Conservation (phyloP, 2,797 vertebrate genomes). For the Chiroxiphia lanceolata region DNA sequence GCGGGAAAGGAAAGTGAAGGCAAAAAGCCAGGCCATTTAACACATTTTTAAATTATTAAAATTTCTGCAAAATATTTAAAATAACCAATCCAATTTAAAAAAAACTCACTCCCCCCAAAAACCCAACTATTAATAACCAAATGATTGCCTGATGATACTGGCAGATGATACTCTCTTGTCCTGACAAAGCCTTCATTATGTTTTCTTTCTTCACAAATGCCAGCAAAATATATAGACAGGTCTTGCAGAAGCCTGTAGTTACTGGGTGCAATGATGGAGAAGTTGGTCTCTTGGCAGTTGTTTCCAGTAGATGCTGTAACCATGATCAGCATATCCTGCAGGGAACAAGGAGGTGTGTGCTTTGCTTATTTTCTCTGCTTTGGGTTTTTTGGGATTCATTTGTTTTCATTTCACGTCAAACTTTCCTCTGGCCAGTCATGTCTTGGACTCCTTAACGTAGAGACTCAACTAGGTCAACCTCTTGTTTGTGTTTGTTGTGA, state of each 20-base stretch:
- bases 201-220: background rate
- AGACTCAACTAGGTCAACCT: background rate
- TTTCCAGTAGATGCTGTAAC: background rate
- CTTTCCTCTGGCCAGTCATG: background rate
- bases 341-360: background rate
- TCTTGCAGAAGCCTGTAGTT: background rate
- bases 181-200: background rate
- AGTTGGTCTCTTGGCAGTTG: background rate
- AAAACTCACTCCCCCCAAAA: background rate
- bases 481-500: background rate
- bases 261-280: background rate
- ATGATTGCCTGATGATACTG: background rate
- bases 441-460: background rate
- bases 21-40: background rate
- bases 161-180: background rate
- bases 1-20: background rate
- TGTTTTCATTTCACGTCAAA: background rate
- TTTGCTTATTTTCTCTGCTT: background rate
- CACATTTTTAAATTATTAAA: background rate
- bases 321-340: background rate
- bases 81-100: background rate
- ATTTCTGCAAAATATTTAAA: conserved; percentile 10
- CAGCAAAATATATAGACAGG: background rate
- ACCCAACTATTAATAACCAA: background rate
- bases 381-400: background rate